Conservation (phyloP, 2,113 vertebrate species). For the Pavo muticus region DNA sequence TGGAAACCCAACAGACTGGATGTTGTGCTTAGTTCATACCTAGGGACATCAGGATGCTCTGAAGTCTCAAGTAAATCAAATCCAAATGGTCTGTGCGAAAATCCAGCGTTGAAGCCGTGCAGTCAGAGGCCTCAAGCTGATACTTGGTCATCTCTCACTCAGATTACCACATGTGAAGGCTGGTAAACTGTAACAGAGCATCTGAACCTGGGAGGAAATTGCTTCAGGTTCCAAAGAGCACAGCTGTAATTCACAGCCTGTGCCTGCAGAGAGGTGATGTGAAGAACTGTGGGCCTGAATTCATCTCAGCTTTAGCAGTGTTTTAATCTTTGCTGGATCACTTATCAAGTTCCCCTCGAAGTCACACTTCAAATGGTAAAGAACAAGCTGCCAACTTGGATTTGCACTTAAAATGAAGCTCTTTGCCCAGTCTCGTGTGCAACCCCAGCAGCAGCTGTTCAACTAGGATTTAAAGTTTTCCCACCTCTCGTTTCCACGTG, state of each 20-base stretch:
- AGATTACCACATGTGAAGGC: neutral
- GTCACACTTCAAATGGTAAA: neutral
- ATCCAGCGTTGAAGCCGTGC: too few species aligned
- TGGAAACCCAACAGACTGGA: neutral
- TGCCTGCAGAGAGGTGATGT: neutral
- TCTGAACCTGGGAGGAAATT: neutral
- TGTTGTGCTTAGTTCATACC: accelerated
- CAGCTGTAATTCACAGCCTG: neutral
- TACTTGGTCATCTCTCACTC: neutral
- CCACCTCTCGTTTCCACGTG: neutral
- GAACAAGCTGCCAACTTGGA: neutral
- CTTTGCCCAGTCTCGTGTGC: neutral
- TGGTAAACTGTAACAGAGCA: neutral
- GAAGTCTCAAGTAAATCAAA: neutral
- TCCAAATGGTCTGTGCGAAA: neutral
- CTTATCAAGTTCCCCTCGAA: conserved; percentile 3
- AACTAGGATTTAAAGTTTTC: neutral
- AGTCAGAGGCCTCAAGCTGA: neutral
- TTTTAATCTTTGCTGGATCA: neutral
- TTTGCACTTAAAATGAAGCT: neutral
- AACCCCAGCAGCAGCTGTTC: conserved; percentile 9
- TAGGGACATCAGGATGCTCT: accelerated
- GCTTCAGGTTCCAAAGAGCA: neutral
- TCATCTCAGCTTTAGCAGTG: neutral
- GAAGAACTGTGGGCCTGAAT: neutral